A percentile compares a stretch with the other conserved stretches of the same genome.
phyloP scores from a whole-genome alignment of 2,888 invertebrate species.

The Panzeria rudis region DNA sequence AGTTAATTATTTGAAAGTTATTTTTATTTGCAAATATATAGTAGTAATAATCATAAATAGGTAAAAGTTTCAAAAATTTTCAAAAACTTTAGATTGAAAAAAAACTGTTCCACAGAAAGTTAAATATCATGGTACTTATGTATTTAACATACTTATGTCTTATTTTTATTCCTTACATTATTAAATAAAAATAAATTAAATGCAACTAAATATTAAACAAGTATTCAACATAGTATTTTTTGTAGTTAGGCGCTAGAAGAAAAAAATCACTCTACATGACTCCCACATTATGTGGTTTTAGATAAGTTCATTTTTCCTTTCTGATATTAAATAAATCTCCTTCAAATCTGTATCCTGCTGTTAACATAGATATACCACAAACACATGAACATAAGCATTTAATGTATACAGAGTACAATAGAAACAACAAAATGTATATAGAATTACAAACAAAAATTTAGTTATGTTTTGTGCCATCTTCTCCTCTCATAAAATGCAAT shows the following conservation, averaged over 20 bases:
- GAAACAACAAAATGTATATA: conserved; percentile 8
- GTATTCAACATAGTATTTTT: not conserved
- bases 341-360: conserved; percentile 63
- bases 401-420: not conserved
- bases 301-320: conserved; percentile 10
- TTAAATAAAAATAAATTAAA: not conserved
- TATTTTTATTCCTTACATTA: too few species aligned
- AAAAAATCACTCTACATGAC: conserved; percentile 34
- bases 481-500: conserved; percentile 55
- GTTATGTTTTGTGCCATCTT: conserved; percentile 66
- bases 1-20: too few species aligned
- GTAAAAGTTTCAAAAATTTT: too few species aligned
- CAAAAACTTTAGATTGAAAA: too few species aligned
- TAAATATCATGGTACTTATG: too few species aligned
- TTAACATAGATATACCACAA: conserved; percentile 37
- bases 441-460: conserved; percentile 61
- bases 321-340: conserved; percentile 52
- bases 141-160: too few species aligned
- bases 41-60: too few species aligned
- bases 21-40: too few species aligned
- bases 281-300: conserved; percentile 49
- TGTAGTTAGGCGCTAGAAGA: conserved; percentile 14
- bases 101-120: too few species aligned
- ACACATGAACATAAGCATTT: not conserved
- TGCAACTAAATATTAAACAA: not conserved